phyloP scores from a whole-genome alignment of 2,888 invertebrate species.

The Anticlea derivata region DNA sequence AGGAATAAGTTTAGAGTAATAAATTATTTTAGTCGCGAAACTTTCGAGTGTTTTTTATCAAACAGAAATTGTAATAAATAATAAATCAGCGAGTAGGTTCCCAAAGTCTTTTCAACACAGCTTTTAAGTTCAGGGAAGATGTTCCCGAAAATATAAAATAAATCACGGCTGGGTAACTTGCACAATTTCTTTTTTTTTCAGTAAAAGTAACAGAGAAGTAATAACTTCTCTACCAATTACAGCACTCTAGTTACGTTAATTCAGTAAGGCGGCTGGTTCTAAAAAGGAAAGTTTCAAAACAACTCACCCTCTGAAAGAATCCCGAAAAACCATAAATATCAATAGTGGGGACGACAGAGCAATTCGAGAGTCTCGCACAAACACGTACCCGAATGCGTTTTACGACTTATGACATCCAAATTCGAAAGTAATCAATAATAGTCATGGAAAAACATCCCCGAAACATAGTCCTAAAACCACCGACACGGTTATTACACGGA shows the following conservation, averaged over 20 bases:
- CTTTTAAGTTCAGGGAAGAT: constrained; percentile 63
- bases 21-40: constrained; percentile 44
- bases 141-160: constrained; percentile 63
- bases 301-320: constrained; percentile 65
- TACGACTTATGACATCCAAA: constrained; percentile 62
- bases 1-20: constrained; percentile 32
- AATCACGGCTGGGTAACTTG: constrained; percentile 65
- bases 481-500: constrained; percentile 40
- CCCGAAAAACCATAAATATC: constrained; percentile 76
- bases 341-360: constrained; percentile 64
- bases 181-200: constrained; percentile 71
- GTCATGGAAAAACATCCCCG: constrained; percentile 30
- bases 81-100: constrained; percentile 57
- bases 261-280: constrained; percentile 58
- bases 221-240: constrained; percentile 76
- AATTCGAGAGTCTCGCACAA: constrained; percentile 59
- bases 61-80: constrained; percentile 55
- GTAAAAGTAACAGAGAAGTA: constrained; percentile 68
- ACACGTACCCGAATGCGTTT: constrained; percentile 63
- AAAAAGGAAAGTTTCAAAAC: constrained; percentile 73
- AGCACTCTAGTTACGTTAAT: constrained; percentile 76
- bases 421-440: constrained; percentile 65
- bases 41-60: constrained; percentile 51
- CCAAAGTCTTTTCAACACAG: constrained; percentile 56
- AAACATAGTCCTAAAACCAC: constrained; percentile 37